Base-by-base conservation (phyloP, 1,140 invertebrate species). In the Augochlora pura region DNA sequence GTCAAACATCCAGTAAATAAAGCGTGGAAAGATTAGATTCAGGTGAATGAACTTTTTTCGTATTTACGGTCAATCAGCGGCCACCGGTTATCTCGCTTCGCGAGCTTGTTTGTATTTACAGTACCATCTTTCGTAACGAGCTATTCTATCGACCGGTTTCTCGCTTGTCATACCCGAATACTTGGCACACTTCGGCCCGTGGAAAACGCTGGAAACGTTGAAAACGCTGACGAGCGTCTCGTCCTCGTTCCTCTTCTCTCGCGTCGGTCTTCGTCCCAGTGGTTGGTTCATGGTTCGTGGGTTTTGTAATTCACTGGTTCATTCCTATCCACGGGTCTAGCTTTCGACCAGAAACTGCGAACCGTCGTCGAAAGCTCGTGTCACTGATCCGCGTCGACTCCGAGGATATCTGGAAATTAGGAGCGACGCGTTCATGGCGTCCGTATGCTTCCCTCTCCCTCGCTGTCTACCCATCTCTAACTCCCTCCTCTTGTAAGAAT, bases 121-220 rank as follows among this genome's bases (percentile, higher is more conserved):
- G 67, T 77, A 38, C 4, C n/a, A 10, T 54, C 49, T 66, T 64
- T 66, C 46, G 62, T 67, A 76, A 77, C 60, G 59, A 77, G 39
- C 27, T 77, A 77, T 77, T n/a, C 27, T 71, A 81, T 81, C 62
- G 79, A 77, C 74, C 67, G 62, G 52, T 77, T 46, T 77, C n/a
- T 81, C 74, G 77, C 67, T 38, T 64, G 52, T 65, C 42, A 74
- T 74, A 39, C 39, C 39, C 62, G 64, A 73, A 60, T 73, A 60
- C 39, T 74, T 59, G 25, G 46, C 59, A 80, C 64, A 66, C n/a
- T 66, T 66, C 8, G 64, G 42, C n/a, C 39, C 5, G 62, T 64
- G 42, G 39, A 66, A 66, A 32, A 32, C 32, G 32, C 32, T 32
- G 32, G 4, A 32, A 12, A 46, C 10, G 42, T 12, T 46, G 42